Base-by-base conservation (phyloP, 2,888 invertebrate genomes). In the Orchesellides sinensis region DNA sequence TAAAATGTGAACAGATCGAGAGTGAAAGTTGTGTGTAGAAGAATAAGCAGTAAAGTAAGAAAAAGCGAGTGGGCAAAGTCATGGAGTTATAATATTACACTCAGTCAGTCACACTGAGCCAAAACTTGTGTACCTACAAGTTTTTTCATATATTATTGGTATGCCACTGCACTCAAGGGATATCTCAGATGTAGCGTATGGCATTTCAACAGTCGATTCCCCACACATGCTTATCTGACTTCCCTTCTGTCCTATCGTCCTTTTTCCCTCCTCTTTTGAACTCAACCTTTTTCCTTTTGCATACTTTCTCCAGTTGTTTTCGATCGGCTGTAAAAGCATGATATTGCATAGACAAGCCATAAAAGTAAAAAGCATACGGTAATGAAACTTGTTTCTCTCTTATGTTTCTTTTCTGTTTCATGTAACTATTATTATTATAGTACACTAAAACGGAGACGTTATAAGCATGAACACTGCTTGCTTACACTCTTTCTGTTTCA, bases 281-380 rank as follows among this genome's bases (percentile, higher is more conserved):
- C 63, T 40, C 35, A 63, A 63, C 63, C 68, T 68, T 54, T 54
- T 35, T 69, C 45, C 56, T 73, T 72, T 61, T 73, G 73, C 61
- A 61, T 61, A 61, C 32, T 56, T 72, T 72, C 59, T 59, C 40
- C 73, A 47, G 61, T 73, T 61, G 73, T 61, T 73, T 73, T 72
- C 68, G 66, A 74, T 81, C 68, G 81, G 73, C 61, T 81, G 81
- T 74, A 81, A 81, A 81, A 81, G 72, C 59, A 40, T 54, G 70
- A 79, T 79, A 79, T 68, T 80, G 80, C 80, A 80, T 73, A 73
- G 80, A 66, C 80, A 73, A 80, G 80, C 73, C 73, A 80, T 73
- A 80, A 80, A 80, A 80, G 80, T 80, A 73, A 73, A n/a, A 80
- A 80, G 80, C 80, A 80, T 73, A 73, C 72, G 66, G 80, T 80